Base-by-base conservation (phyloP, 2,113 vertebrate genomes). In the Bubo blakistoni region DNA sequence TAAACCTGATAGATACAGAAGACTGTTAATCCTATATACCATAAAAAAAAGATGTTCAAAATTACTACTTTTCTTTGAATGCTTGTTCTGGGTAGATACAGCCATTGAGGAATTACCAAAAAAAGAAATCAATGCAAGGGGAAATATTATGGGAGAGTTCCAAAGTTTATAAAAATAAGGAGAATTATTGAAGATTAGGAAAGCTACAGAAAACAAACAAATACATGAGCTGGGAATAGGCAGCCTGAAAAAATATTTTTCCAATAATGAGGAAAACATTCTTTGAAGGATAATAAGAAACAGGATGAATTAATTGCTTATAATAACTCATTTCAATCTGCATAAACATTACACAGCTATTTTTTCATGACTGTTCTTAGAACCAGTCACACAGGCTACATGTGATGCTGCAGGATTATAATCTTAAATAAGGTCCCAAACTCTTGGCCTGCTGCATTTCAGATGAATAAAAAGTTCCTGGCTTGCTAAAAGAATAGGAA, bases 281-380 rank as follows among this genome's bases (percentile, higher is more conserved):
- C 88, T 77, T 92, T 94, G 67, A 90, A 95, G 62, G 63, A 65
- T 83, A 93, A 42, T 34, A 89, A 94, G 40, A 83, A 96, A 94
- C 76, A 90, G 38, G 44, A 94, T 85, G 59, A 89, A 38, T 83
- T 91, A 94, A 88, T 95, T 76, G 86, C 52, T 63, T 83, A 14
- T 16, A 93, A 92, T 32, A 80, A 73, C 58, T 77, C 5, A 58
- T 71, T 91, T 92, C 83, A 88, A 66, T 92, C 51, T 95, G 58
- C 46, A 77, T 59, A 79, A 90, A 94, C 62, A 86, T 94, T 84
- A 54, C 54, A 61, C 34, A 81, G 65, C 36, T 80, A 13, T 92
- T 91, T 93, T 83, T 90, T 71, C 67, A 58, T 77, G 19, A 84
- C 76, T 87, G n/a, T 86, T 62, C 26, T 58, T 69, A 86, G 69